Conservation (phyloP, 1,140 invertebrate genomes). For the Zaprionus taronus region DNA sequence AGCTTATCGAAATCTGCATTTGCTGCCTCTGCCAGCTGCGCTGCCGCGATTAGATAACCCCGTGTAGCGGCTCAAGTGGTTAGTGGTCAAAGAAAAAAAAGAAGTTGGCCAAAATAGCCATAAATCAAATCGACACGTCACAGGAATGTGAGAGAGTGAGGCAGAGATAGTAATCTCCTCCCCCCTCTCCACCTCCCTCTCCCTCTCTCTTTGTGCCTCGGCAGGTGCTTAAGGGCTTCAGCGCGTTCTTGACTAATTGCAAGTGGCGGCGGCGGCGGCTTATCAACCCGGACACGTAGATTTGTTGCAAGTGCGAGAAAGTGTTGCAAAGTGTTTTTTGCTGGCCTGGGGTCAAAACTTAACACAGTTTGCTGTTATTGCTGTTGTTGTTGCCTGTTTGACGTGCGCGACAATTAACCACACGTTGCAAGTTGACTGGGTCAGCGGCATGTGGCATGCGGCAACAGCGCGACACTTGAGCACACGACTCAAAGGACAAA, state of each 20-base stretch:
- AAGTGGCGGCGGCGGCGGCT: conserved; percentile 35
- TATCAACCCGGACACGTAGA: conserved; percentile 58
- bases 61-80: conserved; percentile 14
- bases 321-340: conserved; percentile 30
- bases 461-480: conserved; percentile 42
- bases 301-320: conserved; percentile 25
- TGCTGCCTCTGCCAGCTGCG: conserved; percentile 8
- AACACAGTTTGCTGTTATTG: conserved; percentile 79
- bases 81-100: conserved; percentile 13
- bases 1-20: conserved; percentile 45
- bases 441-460: conserved; percentile 43
- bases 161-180: not conserved
- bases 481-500: conserved; percentile 30
- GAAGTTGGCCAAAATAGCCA: conserved; percentile 4
- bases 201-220: not conserved
- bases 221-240: conserved; percentile 4
- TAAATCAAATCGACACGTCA: conserved; percentile 44
- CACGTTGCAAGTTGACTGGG: conserved; percentile 60
- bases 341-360: conserved; percentile 70
- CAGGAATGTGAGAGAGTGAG: conserved; percentile 6
- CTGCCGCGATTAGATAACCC: conserved; percentile 43
- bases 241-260: conserved; percentile 38
- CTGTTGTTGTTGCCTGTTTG: conserved; percentile 14
- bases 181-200: not conserved
- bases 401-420: conserved; percentile 59